Base-by-base conservation (phyloP, 2,888 invertebrate genomes). In the Hyalella azteca region DNA sequence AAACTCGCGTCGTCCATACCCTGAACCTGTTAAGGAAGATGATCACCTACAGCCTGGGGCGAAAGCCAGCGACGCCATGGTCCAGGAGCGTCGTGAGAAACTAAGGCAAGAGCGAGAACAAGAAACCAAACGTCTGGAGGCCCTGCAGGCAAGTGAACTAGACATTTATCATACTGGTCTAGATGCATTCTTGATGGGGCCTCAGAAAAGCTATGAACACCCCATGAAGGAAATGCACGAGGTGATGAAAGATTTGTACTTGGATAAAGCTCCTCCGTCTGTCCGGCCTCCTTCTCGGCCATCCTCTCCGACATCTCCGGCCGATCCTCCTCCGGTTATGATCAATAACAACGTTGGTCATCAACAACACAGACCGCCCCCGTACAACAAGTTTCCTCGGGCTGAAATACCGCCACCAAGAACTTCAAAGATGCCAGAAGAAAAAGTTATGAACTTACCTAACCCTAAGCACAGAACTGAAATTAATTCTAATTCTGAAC, bases 161-260 rank as follows among this genome's bases (percentile, higher is more conserved):
- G 29, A 54, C 29, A 29, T 13, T 11, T 54, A 54, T 22, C 54
- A 54, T 22, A 26, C 54, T 26, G 54, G 29, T 11, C 26, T 54
- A 26, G 54, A 54, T 11, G 54, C 22, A n/a, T 54, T 54, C 54
- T 26, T 54, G 26, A 5, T 54, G 54, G 11, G 26, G 1, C 54
- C 54, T 3, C 54, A 54, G 22, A 29, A 26, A 2, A 54, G 54
- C 29, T 22, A 29, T 29, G 22, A 22, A 26, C 26, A 54, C 54
- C 54, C 54, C 7, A 54, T 54, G 54, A 54, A 54, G 54, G 9
- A 54, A 29, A 54, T 54, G 54, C 54, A 54, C 26, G 54, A 54
- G 29, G 13, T 54, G 22, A 54, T 54, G 54, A 54, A 19, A 29
- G 54, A 26, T 11, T 26, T 29, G 7, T 54, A 54, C 13, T 26